Evolutionary conservation across 2,113 vertebrate genomes (phyloP).

Genomic region (Terrapene triunguis): DNA sequence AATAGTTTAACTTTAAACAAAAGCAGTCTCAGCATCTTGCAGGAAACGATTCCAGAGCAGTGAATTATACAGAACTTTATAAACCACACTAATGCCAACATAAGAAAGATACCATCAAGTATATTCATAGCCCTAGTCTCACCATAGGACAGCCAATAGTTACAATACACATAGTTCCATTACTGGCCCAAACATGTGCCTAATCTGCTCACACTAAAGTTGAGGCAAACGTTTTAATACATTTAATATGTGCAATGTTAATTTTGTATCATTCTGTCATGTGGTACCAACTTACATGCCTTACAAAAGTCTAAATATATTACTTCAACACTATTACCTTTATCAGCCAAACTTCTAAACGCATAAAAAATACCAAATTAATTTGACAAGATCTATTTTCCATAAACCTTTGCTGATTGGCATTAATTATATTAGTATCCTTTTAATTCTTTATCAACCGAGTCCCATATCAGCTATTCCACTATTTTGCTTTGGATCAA

Average conservation of each 20-base stretch:
- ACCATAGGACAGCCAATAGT: background rate
- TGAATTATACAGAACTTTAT: background rate
- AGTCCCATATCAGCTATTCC: background rate
- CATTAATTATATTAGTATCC: background rate
- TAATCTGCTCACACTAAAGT: background rate
- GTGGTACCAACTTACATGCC: background rate
- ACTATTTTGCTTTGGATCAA: background rate
- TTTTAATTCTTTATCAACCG: background rate
- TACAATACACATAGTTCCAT: background rate
- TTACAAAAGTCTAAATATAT: background rate
- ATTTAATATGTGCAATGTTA: background rate
- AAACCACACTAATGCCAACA: background rate
- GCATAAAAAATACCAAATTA: background rate
- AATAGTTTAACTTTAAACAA: background rate
- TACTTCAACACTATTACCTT: background rate
- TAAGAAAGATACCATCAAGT: rapidly evolving
- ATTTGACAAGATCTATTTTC: background rate
- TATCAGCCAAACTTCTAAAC: background rate
- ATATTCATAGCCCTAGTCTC: background rate
- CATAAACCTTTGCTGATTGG: background rate
- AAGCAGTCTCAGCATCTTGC: background rate
- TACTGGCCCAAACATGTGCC: background rate
- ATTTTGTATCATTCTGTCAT: background rate
- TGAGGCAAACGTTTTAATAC: background rate
- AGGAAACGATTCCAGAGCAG: background rate